phyloP scores from a whole-genome alignment of 2,113 vertebrate species.

The Otolemur garnettii region DNA sequence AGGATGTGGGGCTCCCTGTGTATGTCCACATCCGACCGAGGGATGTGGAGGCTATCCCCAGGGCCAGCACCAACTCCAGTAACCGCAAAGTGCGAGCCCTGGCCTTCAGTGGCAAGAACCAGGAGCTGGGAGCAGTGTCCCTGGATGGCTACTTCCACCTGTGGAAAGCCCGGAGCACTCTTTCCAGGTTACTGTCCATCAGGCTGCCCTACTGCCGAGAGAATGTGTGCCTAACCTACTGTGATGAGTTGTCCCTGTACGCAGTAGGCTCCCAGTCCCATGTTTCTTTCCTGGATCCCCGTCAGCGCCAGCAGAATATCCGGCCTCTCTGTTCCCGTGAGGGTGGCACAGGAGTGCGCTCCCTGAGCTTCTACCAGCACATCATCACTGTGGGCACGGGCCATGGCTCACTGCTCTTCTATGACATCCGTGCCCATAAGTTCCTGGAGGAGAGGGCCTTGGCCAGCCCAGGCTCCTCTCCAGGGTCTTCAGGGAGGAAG shows the following conservation, averaged over 20 bases:
- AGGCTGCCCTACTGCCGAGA: slow-evolving; percentile 97
- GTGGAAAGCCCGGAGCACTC: slow-evolving; percentile 94
- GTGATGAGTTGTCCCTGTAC: slow-evolving; percentile 96
- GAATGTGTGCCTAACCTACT: slow-evolving; percentile 97
- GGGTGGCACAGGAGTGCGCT: slow-evolving; percentile 95
- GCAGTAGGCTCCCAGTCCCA: slow-evolving; percentile 98
- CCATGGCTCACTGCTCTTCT: slow-evolving; percentile 97
- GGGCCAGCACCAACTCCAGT: slow-evolving; percentile 93
- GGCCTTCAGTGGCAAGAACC: slow-evolving; percentile 94
- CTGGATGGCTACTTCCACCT: slow-evolving; percentile 98
- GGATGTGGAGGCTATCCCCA: slow-evolving; percentile 94
- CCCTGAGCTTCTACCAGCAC: slow-evolving; percentile 97
- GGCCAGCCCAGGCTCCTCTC: slow-evolving; percentile 82
- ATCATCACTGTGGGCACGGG: slow-evolving; percentile 97
- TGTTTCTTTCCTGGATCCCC: slow-evolving; percentile 96
- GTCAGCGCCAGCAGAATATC: slow-evolving; percentile 92
- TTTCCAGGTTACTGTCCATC: slow-evolving; percentile 95
- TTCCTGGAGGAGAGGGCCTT: slow-evolving; percentile 92
- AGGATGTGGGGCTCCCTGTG: slow-evolving; percentile 89
- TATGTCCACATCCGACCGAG: slow-evolving; percentile 94
- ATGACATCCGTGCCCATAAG: slow-evolving; percentile 95
- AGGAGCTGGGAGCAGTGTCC: slow-evolving; percentile 97
- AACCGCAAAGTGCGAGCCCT: slow-evolving; percentile 96
- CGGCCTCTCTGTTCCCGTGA: slow-evolving; percentile 95
- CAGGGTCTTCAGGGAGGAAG: slow-evolving; percentile 88